phyloP scores from a whole-genome alignment of 2,113 vertebrate genomes.

The Anhinga rufa region DNA sequence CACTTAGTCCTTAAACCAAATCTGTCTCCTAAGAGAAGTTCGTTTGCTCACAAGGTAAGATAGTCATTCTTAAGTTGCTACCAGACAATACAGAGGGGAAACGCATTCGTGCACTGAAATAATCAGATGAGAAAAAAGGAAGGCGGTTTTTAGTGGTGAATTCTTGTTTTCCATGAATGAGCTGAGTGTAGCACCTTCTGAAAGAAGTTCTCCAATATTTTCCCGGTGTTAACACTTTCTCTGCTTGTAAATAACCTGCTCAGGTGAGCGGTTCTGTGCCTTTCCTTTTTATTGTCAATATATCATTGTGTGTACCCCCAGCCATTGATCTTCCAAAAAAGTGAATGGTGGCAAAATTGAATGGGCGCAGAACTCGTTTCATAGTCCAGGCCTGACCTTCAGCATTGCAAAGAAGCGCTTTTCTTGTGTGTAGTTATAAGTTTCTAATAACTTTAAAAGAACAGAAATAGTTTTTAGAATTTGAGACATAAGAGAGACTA shows the following conservation, averaged over 20 bases:
- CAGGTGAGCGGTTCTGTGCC: background rate
- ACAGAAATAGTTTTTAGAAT: background rate
- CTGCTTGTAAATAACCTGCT: background rate
- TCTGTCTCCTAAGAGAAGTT: slow-evolving; percentile 81
- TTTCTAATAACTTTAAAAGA: background rate
- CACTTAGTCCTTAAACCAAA: slow-evolving; percentile 82
- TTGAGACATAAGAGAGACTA: background rate
- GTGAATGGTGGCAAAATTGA: background rate
- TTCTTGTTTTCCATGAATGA: background rate
- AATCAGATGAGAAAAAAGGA: background rate
- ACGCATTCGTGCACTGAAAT: background rate
- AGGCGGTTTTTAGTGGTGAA: background rate
- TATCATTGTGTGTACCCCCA: background rate
- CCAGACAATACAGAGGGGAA: background rate
- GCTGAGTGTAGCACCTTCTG: background rate
- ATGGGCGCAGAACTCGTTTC: background rate
- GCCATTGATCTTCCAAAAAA: background rate
- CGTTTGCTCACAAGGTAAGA: slow-evolving; percentile 84
- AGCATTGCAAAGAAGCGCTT: background rate
- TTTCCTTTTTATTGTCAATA: background rate
- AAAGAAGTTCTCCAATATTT: background rate
- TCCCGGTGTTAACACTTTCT: background rate
- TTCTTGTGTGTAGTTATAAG: background rate
- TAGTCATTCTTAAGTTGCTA: background rate
- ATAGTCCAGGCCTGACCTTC: background rate